Percentiles rank a stretch among this genome's conserved stretches.
phyloP scores from a whole-genome alignment of 2,797 vertebrate genomes.

The Myripristis murdjan region DNA sequence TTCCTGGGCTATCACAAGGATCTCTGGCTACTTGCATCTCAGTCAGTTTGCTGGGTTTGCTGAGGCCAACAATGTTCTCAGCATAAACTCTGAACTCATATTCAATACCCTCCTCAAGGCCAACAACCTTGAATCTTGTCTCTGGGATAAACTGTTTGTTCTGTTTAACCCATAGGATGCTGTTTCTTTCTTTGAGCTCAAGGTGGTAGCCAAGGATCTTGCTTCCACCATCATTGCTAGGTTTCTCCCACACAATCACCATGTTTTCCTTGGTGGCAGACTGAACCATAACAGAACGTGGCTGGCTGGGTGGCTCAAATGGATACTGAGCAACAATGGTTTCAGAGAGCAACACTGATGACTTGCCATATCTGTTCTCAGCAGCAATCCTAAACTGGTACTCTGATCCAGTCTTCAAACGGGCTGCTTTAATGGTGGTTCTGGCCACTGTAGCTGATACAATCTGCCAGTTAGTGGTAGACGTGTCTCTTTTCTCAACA shows the following conservation, averaged over 20 bases:
- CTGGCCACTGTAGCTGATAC: conserved; percentile 98
- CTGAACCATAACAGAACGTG: conserved; percentile 91
- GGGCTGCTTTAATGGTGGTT: conserved; percentile 95
- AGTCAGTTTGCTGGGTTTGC: conserved; percentile 94
- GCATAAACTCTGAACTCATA: conserved; percentile 98
- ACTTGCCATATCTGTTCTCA: conserved; percentile 99
- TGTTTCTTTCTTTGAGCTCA: conserved; percentile 98
- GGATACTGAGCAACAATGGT: conserved; percentile 94
- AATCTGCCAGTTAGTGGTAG: conserved; percentile 96
- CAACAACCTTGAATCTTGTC: conserved; percentile 91
- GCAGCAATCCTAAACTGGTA: conserved; percentile 99
- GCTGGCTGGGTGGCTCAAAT: conserved; percentile 93
- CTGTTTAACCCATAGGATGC: conserved; percentile 95
- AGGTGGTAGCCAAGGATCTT: conserved; percentile 96
- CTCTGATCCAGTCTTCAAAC: conserved; percentile 94
- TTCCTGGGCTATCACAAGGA: conserved; percentile 95
- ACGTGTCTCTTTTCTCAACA: conserved; percentile 98
- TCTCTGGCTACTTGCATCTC: conserved; percentile 95
- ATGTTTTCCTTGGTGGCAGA: conserved; percentile 93
- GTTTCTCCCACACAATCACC: conserved; percentile 95
- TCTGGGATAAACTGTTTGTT: conserved; percentile 96
- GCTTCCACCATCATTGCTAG: conserved; percentile 96
- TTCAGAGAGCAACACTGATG: conserved; percentile 91
- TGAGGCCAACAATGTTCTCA: conserved; percentile 96
- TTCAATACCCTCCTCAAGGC: conserved; percentile 97